Evolutionary conservation across 2,113 vertebrate genomes (phyloP), one percentile per base, ranked within the genome.

Genomic region (Oryzias javanicus): DNA sequence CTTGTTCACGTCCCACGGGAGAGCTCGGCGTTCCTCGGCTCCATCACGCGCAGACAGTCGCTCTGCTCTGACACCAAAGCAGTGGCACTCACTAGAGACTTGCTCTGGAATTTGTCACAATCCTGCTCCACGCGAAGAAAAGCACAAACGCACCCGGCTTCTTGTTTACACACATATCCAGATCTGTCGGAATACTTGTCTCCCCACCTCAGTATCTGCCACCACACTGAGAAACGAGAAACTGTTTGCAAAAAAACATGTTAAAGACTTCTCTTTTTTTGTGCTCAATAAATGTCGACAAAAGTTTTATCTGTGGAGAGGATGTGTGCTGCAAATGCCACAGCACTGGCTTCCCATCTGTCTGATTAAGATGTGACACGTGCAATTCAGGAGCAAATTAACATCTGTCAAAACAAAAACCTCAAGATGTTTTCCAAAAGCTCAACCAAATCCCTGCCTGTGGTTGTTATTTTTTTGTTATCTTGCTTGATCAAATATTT

Each of bases 21-120:
- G 80, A 78, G 81, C 58, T 65, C 64, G 74, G 79, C 80, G 47
- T 82, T 83, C 74, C 75, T 72, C 82, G 69, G 85, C 78, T 89
- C 87, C 84, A 86, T 90, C 90, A 89, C 73, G 41, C 58, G 24
- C 70, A 84, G 82, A 86, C 86, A 89, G 86, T 81, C 81, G 83
- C 79, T 79, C 81, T 44, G 81, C 65, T 74, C 87, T 89, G 89
- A 92, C 91, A 91, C 88, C 88, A 89, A 90, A 91, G 88, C 88
- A 76, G 85, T 76, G 81, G 74, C 72, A 88, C 82, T 88, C 86
- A 48, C 81, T 80, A 85, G 88, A 87, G 86, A 88, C 81, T 86
- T 78, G 84, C 83, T 89, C 83, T 78, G 88, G 89, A 90, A 91
- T 91, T 90, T 91, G 91, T 91, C 88, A 89, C 90, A 82, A 88